phyloP scores from a whole-genome alignment of 2,888 invertebrate species.

The Azorinus chamasolen region DNA sequence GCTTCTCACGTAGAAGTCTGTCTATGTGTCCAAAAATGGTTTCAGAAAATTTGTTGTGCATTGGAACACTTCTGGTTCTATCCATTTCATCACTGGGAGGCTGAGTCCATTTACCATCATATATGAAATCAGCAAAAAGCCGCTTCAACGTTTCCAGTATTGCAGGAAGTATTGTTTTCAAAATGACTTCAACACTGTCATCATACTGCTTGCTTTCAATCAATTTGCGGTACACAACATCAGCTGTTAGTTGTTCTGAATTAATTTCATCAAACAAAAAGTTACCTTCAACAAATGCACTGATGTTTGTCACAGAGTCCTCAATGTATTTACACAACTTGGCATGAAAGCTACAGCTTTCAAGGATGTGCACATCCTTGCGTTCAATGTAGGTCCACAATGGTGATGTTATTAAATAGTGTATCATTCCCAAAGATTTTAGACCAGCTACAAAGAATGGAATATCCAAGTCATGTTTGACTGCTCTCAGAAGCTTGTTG shows the following conservation, averaged over 20 bases:
- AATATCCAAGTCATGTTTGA: slow-evolving; percentile 40
- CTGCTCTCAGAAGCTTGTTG: slow-evolving; percentile 40
- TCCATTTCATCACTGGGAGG: not conserved
- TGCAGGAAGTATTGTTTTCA: slow-evolving; percentile 24
- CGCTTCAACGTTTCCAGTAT: slow-evolving; percentile 5
- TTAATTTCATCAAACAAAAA: not conserved
- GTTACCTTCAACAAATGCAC: slow-evolving; percentile 17
- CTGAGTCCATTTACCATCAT: slow-evolving; percentile 19
- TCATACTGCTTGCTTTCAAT: slow-evolving; percentile 6
- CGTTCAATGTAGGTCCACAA: slow-evolving; percentile 37
- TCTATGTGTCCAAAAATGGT: slow-evolving; percentile 40
- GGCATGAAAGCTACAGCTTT: slow-evolving; percentile 20
- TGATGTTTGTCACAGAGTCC: slow-evolving; percentile 1
- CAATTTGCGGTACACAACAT: slow-evolving; percentile 5
- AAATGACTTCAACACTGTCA: slow-evolving; percentile 2
- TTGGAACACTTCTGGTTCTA: slow-evolving; percentile 16
- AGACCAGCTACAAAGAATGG: slow-evolving; percentile 45
- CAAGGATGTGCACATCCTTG: slow-evolving; percentile 23
- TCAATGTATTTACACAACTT: slow-evolving; percentile 23
- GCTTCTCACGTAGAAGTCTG: slow-evolving; percentile 36
- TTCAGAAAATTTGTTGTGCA: slow-evolving; percentile 34
- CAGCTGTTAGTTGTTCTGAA: slow-evolving; percentile 2
- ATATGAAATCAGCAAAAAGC: slow-evolving; percentile 29
- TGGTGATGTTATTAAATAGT: slow-evolving; percentile 36
- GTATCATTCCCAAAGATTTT: slow-evolving; percentile 54